Conservation (phyloP, 2,113 vertebrate genomes). For the Saguinus imperator region DNA sequence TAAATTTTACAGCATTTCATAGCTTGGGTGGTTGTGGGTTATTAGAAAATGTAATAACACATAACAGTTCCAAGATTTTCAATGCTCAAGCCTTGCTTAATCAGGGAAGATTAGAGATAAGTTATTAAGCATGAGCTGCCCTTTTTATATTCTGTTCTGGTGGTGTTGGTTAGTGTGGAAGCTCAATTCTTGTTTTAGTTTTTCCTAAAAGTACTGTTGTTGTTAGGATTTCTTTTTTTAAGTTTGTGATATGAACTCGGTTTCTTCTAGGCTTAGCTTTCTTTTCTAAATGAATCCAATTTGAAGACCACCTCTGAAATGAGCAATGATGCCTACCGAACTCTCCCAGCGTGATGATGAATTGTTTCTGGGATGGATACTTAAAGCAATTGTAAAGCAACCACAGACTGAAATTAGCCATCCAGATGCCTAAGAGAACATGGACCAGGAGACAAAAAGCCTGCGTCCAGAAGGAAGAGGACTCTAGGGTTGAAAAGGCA, state of each 20-base stretch:
- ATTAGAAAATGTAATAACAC: neutral
- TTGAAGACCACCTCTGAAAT: neutral
- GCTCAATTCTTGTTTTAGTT: neutral
- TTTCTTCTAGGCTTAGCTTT: neutral
- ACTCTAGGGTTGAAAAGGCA: neutral
- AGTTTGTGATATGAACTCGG: neutral
- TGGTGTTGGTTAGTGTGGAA: neutral
- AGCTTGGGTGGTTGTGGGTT: neutral
- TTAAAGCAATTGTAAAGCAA: conserved; percentile 9
- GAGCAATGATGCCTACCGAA: neutral
- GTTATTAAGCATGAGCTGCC: neutral
- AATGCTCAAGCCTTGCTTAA: neutral
- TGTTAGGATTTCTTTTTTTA: neutral
- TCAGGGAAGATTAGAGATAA: neutral
- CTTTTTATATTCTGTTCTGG: neutral
- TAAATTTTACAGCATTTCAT: neutral
- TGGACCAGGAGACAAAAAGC: neutral
- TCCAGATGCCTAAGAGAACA: neutral
- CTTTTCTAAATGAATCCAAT: neutral
- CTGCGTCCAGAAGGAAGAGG: neutral
- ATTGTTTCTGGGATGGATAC: neutral
- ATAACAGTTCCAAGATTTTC: neutral
- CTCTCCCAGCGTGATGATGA: neutral
- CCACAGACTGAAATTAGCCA: neutral
- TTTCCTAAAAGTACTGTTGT: neutral